Percentiles rank a stretch among this genome's conserved stretches.
These are phyloP conservation scores for Peromyscus nudipes DNA, from an alignment of 2,797 vertebrate species.

Conservation along the genomic window DNA sequence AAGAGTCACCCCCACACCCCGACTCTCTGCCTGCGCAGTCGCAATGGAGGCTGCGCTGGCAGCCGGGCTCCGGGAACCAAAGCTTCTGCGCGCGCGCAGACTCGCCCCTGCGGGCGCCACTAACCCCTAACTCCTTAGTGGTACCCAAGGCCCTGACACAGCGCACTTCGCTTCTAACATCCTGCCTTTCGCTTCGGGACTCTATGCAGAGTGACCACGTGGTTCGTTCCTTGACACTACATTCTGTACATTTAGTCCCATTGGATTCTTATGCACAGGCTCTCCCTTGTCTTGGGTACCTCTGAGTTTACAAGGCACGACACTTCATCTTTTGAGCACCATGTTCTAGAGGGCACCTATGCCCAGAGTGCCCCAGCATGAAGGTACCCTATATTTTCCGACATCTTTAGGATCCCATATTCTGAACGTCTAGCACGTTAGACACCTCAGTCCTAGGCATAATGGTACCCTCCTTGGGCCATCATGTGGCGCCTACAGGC, in stretches of 20 bases:
- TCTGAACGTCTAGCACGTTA: neutral
- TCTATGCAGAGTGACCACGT: neutral
- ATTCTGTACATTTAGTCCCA: neutral
- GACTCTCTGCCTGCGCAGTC: conserved; percentile 61
- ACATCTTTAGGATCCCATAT: neutral
- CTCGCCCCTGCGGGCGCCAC: neutral
- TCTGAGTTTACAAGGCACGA: neutral
- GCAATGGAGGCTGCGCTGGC: conserved; percentile 46
- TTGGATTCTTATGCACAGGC: too few species aligned
- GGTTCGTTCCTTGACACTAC: neutral
- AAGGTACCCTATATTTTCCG: neutral
- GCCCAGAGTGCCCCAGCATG: neutral
- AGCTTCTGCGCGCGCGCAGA: neutral
- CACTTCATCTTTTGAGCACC: neutral
- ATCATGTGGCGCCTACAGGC: neutral
- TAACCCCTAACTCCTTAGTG: neutral
- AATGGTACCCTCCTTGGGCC: neutral
- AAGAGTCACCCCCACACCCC: neutral
- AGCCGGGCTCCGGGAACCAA: neutral
- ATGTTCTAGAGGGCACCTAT: neutral
- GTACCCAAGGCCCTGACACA: neutral
- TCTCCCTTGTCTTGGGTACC: neutral
- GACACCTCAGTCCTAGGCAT: neutral
- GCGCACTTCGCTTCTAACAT: neutral
- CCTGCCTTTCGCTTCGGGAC: neutral